These are phyloP conservation scores for Actenoides lindsayi DNA, from an alignment of 2,113 vertebrate genomes.

Conservation along the genomic window DNA sequence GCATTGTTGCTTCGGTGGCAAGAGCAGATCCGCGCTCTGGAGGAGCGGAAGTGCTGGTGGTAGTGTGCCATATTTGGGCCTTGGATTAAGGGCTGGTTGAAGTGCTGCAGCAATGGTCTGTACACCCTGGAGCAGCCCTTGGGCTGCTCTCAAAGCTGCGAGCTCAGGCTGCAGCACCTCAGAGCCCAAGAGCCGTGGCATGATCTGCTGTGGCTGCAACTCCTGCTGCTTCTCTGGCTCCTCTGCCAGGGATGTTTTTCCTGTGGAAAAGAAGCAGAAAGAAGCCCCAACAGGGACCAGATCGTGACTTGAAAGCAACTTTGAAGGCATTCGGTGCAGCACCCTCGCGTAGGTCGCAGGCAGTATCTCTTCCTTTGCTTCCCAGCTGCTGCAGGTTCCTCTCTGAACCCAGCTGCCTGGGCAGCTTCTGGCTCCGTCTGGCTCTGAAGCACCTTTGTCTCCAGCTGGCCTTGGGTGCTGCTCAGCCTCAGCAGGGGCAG, in stretches of 20 bases:
- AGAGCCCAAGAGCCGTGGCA: neutral
- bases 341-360: neutral
- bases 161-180: neutral
- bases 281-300: neutral
- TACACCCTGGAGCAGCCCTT: neutral
- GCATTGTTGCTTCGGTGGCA: rapidly evolving
- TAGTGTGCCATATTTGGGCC: neutral
- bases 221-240: neutral
- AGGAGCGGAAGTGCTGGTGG: neutral
- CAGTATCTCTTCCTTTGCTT: neutral
- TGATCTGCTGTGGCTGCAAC: neutral
- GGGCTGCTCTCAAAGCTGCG: neutral
- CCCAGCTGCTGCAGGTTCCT: neutral
- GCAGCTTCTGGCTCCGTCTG: neutral
- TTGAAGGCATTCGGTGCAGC: neutral
- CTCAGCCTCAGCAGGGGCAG: neutral
- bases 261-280: neutral
- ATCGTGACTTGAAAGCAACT: neutral
- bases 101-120: rapidly evolving
- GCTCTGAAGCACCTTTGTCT: neutral
- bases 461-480: neutral
- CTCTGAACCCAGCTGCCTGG: neutral
- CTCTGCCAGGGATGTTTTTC: neutral
- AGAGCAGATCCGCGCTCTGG: neutral
- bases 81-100: neutral